Evolutionary conservation across 2,888 invertebrate genomes (phyloP), one percentile per base, ranked within the genome.

Genomic region (Blera fallax): DNA sequence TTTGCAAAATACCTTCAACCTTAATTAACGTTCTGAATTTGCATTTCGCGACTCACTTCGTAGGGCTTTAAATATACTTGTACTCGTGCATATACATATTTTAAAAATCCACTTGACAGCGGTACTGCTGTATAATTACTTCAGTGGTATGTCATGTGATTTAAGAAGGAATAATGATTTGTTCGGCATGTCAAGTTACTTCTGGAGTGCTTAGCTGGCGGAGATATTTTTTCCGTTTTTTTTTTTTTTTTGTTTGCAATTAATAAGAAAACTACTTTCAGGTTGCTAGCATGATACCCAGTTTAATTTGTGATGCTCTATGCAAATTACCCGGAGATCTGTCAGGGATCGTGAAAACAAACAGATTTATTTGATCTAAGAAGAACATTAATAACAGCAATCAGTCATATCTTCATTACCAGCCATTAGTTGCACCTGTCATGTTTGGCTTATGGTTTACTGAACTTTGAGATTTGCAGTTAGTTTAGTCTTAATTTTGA

Each of bases 1-100:
- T 52, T 37, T 29, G 11, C 40, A 11, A 54, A n/a, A 43, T 52
- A 43, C 16, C 16, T 34, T 34, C 24, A 14, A 29, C 40, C 56
- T 43, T 56, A 27, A 65, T 48, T 65, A 65, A 76, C 45, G 43
- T 43, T 14, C 24, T 45, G 21, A 54, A 34, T 69, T 54, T 67
- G 65, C 65, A 67, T 40, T 58, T 45, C 8, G 18, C 45, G 45
- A 45, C 45, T 43, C 16, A 43, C 16, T 45, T 45, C 18, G 18
- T 45, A 18, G 18, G 48, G 48, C 11, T 18, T 48, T 48, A 3
- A 21, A 8, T 14, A 32, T 8, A 32, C 8, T 8, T 32, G 7
- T 3, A 5, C 4, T 7, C 29, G 14, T 2, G 8, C 45, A 18
- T 10, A 18, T 7, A 8, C 1, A 8, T 21, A 48, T 48, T 21